Conservation (phyloP, 30 jellyfish, hydroid and myxozoan genomes). For the Hydra vulgaris region DNA sequence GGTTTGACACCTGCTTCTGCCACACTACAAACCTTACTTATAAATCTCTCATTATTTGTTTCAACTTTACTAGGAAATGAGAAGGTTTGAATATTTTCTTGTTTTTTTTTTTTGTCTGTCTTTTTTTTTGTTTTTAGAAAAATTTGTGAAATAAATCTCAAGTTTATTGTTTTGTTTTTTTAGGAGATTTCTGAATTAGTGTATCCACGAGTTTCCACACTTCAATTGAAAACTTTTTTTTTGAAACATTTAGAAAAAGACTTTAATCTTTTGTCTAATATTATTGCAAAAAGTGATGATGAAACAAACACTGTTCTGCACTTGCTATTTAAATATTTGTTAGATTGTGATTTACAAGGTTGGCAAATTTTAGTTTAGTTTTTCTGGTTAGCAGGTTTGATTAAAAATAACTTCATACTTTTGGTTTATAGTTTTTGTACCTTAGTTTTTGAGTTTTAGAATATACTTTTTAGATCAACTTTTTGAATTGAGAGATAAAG, state of each 20-base stretch:
- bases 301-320: conserved; percentile 30
- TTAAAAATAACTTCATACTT: too few species aligned
- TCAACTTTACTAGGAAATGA: conserved; percentile 24
- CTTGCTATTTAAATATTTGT: conserved; percentile 19
- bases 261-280: conserved; percentile 21
- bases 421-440: too few species aligned
- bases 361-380: not conserved
- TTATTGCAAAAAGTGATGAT: conserved; percentile 38
- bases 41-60: conserved; percentile 36
- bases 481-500: not conserved
- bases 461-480: too few species aligned
- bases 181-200: not conserved
- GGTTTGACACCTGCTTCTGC: conserved; percentile 29
- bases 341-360: not conserved
- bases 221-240: not conserved
- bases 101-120: too few species aligned
- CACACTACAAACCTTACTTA: conserved; percentile 20
- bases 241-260: conserved; percentile 32
- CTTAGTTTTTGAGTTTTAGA: not conserved
- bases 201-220: not conserved
- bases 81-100: too few species aligned
- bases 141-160: not conserved
- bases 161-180: not conserved
- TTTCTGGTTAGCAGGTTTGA: not conserved
- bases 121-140: too few species aligned